Percentiles rank a stretch among this genome's conserved stretches.
Evolutionary conservation across 2,797 vertebrate genomes (phyloP).

Genomic region (Zonotrichia albicollis): DNA sequence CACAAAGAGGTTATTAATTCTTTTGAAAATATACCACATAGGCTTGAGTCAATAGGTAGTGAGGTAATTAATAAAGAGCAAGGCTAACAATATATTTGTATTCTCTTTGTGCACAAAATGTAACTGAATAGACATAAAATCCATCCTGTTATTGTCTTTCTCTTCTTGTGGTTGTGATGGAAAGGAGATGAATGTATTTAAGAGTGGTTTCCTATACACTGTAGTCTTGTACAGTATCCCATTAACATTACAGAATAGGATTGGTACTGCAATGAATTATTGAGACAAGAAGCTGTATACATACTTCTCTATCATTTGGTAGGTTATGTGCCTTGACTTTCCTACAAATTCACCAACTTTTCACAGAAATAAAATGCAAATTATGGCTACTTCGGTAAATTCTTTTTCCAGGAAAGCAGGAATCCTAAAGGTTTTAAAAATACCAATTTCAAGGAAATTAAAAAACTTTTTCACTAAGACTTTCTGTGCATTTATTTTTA

Average conservation of each 20-base stretch:
- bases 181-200: slow-evolving; percentile 52
- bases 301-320: slow-evolving; percentile 5
- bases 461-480: background rate
- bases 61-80: slow-evolving; percentile 54
- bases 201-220: slow-evolving; percentile 50
- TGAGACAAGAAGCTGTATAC: slow-evolving; percentile 23
- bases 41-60: slow-evolving; percentile 27
- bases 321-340: slow-evolving; percentile 29
- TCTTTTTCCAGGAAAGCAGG: background rate
- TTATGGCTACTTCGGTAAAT: background rate
- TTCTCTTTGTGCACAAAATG: slow-evolving; percentile 46
- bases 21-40: slow-evolving; percentile 42
- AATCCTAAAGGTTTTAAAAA: background rate
- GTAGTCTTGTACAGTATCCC: slow-evolving; percentile 38
- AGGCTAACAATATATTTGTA: slow-evolving; percentile 53
- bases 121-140: slow-evolving; percentile 47
- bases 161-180: slow-evolving; percentile 4
- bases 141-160: slow-evolving; percentile 48
- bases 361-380: background rate
- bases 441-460: background rate
- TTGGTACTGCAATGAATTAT: slow-evolving; percentile 47
- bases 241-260: slow-evolving; percentile 51
- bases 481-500: background rate
- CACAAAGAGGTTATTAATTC: slow-evolving; percentile 59
- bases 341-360: background rate